These are phyloP conservation scores for Brienomyrus brachyistius DNA, from an alignment of 2,113 vertebrate genomes.

Conservation along the genomic window DNA sequence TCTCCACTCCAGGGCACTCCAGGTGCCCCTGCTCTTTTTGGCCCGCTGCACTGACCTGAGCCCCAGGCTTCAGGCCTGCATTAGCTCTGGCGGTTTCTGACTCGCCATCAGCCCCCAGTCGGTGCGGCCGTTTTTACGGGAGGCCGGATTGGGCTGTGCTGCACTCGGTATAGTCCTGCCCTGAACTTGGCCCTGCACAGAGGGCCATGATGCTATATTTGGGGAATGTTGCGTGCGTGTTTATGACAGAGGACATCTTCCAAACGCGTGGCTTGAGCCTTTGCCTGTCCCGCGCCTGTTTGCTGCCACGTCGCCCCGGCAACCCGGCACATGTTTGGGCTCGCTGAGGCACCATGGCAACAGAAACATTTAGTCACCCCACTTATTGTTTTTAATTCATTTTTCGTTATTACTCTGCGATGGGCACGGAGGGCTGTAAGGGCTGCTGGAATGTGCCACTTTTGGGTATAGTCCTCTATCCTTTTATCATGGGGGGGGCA, in stretches of 20 bases:
- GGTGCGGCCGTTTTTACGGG: background rate
- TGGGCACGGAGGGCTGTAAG: constrained; percentile 7
- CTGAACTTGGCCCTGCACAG: background rate
- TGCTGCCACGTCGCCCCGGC: constrained; percentile 42
- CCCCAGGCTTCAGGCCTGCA: background rate
- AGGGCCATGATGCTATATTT: constrained; percentile 20
- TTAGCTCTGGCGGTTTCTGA: background rate
- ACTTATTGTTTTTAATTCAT: constrained; percentile 31
- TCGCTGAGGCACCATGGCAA: constrained; percentile 39
- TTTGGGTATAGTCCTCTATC: background rate
- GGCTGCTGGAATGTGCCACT: background rate
- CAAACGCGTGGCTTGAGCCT: constrained; percentile 24
- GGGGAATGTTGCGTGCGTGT: constrained; percentile 28
- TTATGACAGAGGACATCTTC: constrained; percentile 39
- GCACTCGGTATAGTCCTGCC: background rate
- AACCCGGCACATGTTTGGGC: constrained; percentile 49
- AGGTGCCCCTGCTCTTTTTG: background rate
- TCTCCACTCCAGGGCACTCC: no score
- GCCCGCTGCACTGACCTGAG: background rate
- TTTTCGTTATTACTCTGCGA: constrained; percentile 13
- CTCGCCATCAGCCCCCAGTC: background rate
- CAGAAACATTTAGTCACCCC: constrained; percentile 35
- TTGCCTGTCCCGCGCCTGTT: constrained; percentile 38
- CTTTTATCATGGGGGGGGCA: background rate
- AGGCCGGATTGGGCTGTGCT: background rate